These are phyloP conservation scores for Anseranas semipalmata DNA, from an alignment of 2,113 vertebrate species.

Conservation along the genomic window DNA sequence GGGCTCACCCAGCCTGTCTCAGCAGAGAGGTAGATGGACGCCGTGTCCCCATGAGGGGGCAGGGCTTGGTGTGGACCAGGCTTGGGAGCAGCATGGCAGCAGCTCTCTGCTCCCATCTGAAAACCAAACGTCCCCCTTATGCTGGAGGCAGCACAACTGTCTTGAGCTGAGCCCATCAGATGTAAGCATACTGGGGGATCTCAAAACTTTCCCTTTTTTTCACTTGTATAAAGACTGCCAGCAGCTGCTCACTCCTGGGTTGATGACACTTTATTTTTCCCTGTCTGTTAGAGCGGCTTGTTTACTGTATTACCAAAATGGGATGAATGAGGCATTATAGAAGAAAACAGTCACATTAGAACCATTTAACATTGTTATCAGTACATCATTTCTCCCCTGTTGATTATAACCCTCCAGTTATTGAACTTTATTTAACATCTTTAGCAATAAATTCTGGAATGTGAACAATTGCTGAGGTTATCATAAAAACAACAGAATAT, in stretches of 20 bases:
- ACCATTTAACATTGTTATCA: slow-evolving; percentile 34
- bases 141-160: neutral
- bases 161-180: neutral
- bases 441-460: slow-evolving; percentile 32
- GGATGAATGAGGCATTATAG: slow-evolving; percentile 4
- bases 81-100: accelerated
- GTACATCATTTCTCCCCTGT: slow-evolving; percentile 52
- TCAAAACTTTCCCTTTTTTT: neutral
- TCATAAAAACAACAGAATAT: slow-evolving; percentile 35
- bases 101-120: neutral
- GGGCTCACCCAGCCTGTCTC: neutral
- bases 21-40: neutral
- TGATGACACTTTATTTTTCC: slow-evolving; percentile 50
- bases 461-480: slow-evolving; percentile 58
- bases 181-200: neutral
- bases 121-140: neutral
- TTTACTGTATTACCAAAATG: slow-evolving; percentile 54
- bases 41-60: accelerated
- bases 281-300: slow-evolving; percentile 10
- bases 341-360: slow-evolving; percentile 41
- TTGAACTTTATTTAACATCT: slow-evolving; percentile 27
- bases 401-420: slow-evolving; percentile 51
- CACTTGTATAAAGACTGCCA: neutral
- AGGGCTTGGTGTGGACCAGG: neutral
- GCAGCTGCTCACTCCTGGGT: slow-evolving; percentile 40